Base-by-base conservation (phyloP, 2,888 invertebrate species). In the Auanema sp. region DNA sequence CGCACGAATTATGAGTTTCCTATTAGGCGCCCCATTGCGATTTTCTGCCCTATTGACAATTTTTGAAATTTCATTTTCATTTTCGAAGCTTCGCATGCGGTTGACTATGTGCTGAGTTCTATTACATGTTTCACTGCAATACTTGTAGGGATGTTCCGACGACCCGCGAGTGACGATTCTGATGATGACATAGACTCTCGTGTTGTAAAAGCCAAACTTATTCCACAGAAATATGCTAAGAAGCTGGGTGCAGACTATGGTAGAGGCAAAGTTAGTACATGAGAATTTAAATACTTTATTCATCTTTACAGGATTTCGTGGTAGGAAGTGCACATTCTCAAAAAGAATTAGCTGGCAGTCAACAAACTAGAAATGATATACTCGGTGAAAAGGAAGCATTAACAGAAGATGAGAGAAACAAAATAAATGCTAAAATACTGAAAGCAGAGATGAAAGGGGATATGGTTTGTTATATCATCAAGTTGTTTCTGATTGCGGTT, bases 381-480 rank as follows among this genome's bases (percentile, higher is more conserved):
- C 33, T 33, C 8, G 33, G 33, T 33, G 65, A 64, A 33, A 56
- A 58, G 40, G 58, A 57, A 25, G 51, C 50, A 10, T 44, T 79
- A 52, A 73, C 74, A 4, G 68, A 71, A 10, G 83, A 80, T 57
- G 91, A 96, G 84, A 89, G 93, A 88, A 98, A 97, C 85, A 89
- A 90, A 77, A 84, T 98, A 49, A 92, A 90, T 47, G 93, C 95
- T 1, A 92, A 91, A 86, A 89, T 94, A 69, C 87, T 97, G 0
- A 93, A 93, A 87, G 95, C 96, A 14, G 94, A 97, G 88, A 89
- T 98, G 77, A 89, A 93, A 88, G 95, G 93, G 18, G 90, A 95
- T 83, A 85, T 84, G 77, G 89, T 88, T 18, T 56, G 69, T 23
- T 58, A 21, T 23, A n/a, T 50, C 25, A 52, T 41, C n/a, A 16